Evolutionary conservation across 2,888 invertebrate genomes (phyloP).

Genomic region (Eupsilia transversa): DNA sequence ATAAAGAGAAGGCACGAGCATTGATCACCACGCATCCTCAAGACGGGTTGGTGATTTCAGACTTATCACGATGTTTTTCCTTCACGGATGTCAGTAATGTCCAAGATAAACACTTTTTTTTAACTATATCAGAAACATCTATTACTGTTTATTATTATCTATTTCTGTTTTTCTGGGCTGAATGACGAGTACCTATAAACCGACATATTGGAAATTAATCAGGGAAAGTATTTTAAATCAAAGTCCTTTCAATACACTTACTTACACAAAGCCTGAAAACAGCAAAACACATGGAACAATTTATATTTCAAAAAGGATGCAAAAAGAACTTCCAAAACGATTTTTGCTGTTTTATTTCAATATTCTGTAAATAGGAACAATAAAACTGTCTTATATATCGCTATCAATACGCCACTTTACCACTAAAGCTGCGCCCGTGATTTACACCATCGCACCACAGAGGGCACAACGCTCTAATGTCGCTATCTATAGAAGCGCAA

Average conservation of each 20-base stretch:
- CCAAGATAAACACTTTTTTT: no score
- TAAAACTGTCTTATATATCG: constrained; percentile 53
- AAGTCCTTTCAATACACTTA: not conserved
- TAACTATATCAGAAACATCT: not conserved
- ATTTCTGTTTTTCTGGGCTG: no score
- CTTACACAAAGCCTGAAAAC: not conserved
- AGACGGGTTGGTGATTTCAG: no score
- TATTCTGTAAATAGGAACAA: constrained; percentile 47
- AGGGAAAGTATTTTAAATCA: not conserved
- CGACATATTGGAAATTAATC: not conserved
- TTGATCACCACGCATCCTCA: no score
- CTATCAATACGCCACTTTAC: constrained; percentile 50
- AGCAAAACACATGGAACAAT: not conserved
- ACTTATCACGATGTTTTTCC: no score
- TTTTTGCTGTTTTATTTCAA: constrained; percentile 32
- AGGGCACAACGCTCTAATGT: constrained; percentile 54
- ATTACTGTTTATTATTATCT: no score
- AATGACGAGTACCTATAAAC: not conserved
- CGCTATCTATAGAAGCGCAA: constrained; percentile 38
- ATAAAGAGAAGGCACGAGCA: no score
- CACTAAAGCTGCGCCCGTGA: constrained; percentile 41
- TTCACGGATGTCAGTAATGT: no score
- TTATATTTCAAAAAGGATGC: not conserved
- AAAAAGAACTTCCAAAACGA: not conserved
- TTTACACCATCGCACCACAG: constrained; percentile 60